Conservation (phyloP, 2,113 vertebrate species). For the Microtus richardsoni region DNA sequence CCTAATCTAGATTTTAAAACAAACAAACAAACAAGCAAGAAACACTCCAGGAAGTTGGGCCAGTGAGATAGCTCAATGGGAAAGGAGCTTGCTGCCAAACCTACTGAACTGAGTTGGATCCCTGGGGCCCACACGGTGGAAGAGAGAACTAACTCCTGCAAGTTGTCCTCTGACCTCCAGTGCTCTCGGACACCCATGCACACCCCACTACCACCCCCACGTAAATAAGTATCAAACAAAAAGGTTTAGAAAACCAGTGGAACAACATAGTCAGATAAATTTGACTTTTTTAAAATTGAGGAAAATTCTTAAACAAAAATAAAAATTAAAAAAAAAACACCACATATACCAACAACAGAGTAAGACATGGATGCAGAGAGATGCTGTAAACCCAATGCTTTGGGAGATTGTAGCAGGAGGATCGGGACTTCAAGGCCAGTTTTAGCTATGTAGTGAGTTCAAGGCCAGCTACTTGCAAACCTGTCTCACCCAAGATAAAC, state of each 20-base stretch:
- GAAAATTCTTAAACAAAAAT: conserved; percentile 8
- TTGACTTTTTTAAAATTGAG: not conserved
- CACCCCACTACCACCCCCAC: not conserved
- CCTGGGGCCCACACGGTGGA: not conserved
- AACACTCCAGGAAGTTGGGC: not conserved
- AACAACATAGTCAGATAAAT: not conserved
- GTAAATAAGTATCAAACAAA: not conserved
- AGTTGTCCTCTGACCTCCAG: not conserved
- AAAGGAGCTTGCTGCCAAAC: not conserved
- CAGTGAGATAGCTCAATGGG: not conserved
- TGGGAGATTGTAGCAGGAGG: not conserved
- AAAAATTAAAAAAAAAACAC: not conserved
- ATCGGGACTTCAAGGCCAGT: not conserved
- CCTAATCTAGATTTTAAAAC: not conserved
- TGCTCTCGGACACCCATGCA: not conserved
- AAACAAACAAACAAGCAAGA: not conserved
- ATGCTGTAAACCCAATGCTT: not conserved
- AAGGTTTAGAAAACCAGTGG: not conserved
- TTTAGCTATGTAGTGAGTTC: not conserved
- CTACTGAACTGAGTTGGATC: not conserved
- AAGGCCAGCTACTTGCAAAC: not conserved
- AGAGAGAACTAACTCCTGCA: not conserved
- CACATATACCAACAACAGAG: not conserved
- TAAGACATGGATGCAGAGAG: not conserved
- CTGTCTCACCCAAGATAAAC: not conserved